phyloP scores from a whole-genome alignment of 2,797 vertebrate species.

The Chlorospingus flavigularis region DNA sequence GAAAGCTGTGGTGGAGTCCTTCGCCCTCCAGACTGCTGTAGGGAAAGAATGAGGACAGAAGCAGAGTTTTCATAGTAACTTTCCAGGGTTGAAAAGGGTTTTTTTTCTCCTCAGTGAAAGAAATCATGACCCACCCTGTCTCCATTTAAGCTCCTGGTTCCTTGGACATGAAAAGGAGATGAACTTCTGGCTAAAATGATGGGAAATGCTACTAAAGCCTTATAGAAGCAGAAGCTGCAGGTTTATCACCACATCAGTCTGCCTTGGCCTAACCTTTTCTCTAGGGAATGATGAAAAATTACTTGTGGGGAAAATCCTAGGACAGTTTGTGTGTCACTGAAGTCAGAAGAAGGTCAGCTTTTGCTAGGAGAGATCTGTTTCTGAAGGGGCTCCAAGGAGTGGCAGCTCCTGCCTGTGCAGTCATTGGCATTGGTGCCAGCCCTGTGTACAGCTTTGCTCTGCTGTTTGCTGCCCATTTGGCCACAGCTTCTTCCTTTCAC shows the following conservation, averaged over 20 bases:
- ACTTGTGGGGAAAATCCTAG: background rate
- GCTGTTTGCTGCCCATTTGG: background rate
- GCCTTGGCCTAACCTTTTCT: background rate
- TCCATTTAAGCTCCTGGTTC: background rate
- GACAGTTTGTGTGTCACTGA: background rate
- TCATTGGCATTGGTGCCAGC: background rate
- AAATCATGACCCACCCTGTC: background rate
- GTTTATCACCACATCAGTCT: background rate
- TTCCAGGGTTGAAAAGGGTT: background rate
- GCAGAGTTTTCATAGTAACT: background rate
- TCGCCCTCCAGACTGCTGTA: background rate
- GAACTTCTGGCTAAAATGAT: background rate
- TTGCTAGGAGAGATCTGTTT: background rate
- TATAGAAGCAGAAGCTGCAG: background rate
- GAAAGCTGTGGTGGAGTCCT: background rate
- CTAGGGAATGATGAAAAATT: slow-evolving; percentile 22
- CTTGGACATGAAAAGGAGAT: background rate
- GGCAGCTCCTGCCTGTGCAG: background rate
- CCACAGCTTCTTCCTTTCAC: too few relatives aligned
- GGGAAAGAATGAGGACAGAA: background rate
- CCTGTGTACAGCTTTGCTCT: background rate
- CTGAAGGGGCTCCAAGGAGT: background rate
- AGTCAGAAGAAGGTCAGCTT: background rate
- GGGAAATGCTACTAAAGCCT: background rate
- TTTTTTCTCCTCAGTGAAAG: background rate